phyloP scores from a whole-genome alignment of 2,797 vertebrate genomes.

The Diplodus puntazzo region DNA sequence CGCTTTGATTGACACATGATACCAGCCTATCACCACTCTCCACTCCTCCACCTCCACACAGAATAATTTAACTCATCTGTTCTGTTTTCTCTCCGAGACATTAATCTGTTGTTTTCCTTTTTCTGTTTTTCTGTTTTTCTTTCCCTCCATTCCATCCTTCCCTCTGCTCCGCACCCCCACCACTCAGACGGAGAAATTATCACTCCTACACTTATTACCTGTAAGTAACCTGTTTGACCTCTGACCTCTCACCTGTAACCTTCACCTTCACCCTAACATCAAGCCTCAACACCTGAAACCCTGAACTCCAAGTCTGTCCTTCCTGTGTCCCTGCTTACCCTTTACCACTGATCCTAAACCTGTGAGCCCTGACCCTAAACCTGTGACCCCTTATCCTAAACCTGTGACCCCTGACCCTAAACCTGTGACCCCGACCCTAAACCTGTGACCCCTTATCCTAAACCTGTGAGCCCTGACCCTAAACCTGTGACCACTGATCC shows the following conservation, averaged over 20 bases:
- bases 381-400: too few species aligned
- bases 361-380: background rate
- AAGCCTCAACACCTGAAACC: constrained; percentile 3
- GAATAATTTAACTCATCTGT: constrained; percentile 85
- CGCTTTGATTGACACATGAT: constrained; percentile 45
- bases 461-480: too few species aligned
- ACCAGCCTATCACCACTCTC: constrained; percentile 36
- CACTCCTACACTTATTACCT: constrained; percentile 97
- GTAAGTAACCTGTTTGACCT: constrained; percentile 91
- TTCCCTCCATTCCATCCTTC: constrained; percentile 85
- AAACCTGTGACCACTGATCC: too few species aligned
- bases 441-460: background rate
- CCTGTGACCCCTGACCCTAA: too few species aligned
- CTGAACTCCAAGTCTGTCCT: constrained; percentile 21
- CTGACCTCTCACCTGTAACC: constrained; percentile 52
- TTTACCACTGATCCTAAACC: background rate
- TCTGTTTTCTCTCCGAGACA: constrained; percentile 89
- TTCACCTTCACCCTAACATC: constrained; percentile 26
- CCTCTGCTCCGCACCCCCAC: constrained; percentile 87
- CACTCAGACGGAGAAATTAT: constrained; percentile 93
- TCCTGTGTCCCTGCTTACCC: background rate
- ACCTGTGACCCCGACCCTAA: background rate
- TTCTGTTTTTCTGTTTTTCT: constrained; percentile 88
- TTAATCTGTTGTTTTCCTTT: constrained; percentile 91
- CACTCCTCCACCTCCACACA: constrained; percentile 80